Conservation (phyloP, 1,140 invertebrate species). For the Temnothorax curvispinosus region DNA sequence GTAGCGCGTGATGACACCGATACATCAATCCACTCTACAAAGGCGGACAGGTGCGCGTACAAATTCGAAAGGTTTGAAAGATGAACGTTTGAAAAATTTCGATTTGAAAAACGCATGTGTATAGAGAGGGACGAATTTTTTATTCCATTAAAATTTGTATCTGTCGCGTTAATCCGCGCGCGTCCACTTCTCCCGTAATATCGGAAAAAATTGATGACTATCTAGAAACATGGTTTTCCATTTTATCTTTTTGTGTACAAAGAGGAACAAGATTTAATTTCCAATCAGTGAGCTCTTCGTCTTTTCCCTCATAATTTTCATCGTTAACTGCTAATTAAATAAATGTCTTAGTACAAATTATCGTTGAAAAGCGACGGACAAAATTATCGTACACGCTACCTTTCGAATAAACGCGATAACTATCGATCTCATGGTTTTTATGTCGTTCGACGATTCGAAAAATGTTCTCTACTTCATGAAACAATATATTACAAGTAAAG, state of each 20-base stretch:
- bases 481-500: neutral
- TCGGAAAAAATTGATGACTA: neutral
- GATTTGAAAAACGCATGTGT: neutral
- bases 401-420: neutral
- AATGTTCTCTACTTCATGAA: neutral
- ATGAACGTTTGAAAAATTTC: constrained; percentile 2
- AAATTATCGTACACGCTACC: neutral
- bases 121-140: neutral
- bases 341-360: neutral
- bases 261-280: neutral
- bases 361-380: neutral
- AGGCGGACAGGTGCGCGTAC: neutral
- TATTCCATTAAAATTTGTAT: constrained; percentile 19
- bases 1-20: constrained; percentile 34
- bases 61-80: constrained; percentile 14
- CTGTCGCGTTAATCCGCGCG: neutral
- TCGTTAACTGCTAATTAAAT: neutral
- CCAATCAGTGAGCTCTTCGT: neutral
- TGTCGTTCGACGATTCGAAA: neutral
- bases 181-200: too few relatives aligned
- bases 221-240: neutral
- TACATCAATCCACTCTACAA: constrained; percentile 14
- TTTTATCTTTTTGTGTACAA: neutral
- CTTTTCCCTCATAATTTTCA: neutral
- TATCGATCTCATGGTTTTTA: neutral